These are phyloP conservation scores for Meda fulgida DNA, from an alignment of 2,797 vertebrate genomes.

Conservation along the genomic window DNA sequence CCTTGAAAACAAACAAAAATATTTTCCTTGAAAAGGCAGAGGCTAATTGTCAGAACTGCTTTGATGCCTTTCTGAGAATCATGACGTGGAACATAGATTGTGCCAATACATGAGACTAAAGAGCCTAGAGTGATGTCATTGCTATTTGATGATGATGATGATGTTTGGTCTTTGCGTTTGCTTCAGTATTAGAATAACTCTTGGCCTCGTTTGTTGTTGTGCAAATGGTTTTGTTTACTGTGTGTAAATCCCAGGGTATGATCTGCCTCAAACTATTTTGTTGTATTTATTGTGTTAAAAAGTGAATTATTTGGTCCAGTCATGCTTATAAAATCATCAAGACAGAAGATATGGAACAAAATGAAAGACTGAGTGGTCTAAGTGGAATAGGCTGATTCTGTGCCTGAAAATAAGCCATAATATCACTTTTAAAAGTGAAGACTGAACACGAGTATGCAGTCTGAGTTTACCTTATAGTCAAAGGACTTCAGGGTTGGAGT, in stretches of 20 bases:
- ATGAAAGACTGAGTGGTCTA: neutral
- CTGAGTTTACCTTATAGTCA: neutral
- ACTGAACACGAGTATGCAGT: neutral
- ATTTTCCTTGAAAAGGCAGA: neutral
- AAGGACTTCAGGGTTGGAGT: neutral
- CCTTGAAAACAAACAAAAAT: neutral
- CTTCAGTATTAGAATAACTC: constrained; percentile 34
- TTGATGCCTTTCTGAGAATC: neutral
- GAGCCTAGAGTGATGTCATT: constrained; percentile 1
- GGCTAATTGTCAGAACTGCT: neutral
- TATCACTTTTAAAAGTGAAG: neutral
- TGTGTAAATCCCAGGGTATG: constrained; percentile 10
- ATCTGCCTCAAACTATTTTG: neutral
- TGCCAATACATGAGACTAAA: constrained; percentile 22
- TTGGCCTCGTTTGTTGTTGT: neutral
- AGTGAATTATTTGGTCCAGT: neutral
- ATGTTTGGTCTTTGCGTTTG: constrained; percentile 2
- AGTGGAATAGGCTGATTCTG: neutral
- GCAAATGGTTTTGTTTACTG: neutral
- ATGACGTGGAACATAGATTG: neutral
- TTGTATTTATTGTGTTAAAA: neutral
- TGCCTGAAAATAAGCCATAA: constrained; percentile 31
- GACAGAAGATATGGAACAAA: neutral
- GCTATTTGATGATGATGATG: neutral
- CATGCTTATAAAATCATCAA: neutral